Evolutionary conservation across 2,113 vertebrate genomes (phyloP).

Genomic region (Notechis scutatus): DNA sequence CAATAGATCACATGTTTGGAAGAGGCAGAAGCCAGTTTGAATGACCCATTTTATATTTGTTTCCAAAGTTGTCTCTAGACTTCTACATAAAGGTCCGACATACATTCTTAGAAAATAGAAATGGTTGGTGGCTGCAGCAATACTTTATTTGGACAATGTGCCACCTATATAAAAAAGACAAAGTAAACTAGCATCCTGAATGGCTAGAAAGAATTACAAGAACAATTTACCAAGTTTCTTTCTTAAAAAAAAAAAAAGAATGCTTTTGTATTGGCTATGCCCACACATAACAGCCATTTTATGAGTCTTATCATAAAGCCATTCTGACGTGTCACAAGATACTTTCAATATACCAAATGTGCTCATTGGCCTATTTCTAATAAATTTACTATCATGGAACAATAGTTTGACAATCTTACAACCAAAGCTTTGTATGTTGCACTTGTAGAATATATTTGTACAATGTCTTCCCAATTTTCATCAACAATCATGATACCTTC

Average conservation of each 20-base stretch:
- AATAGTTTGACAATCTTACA: background rate
- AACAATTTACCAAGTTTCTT: background rate
- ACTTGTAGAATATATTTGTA: background rate
- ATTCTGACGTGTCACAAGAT: background rate
- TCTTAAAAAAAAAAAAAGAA: background rate
- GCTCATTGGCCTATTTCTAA: background rate
- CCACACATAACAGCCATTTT: background rate
- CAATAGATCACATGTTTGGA: background rate
- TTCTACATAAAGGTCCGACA: background rate
- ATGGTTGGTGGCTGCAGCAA: background rate
- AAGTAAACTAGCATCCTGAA: background rate
- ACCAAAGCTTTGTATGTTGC: background rate
- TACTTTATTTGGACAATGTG: background rate
- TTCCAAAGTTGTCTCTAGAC: background rate
- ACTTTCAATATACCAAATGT: background rate
- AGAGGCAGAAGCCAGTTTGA: background rate
- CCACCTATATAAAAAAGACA: background rate
- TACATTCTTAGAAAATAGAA: background rate
- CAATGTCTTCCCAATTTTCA: background rate
- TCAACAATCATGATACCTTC: background rate
- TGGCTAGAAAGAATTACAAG: background rate
- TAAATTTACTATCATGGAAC: background rate
- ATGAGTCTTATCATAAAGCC: background rate
- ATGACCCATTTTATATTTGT: background rate
- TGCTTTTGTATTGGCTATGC: background rate